These are phyloP conservation scores for Hydrolagus affinis DNA, from an alignment of 2,113 vertebrate species.

Conservation along the genomic window DNA sequence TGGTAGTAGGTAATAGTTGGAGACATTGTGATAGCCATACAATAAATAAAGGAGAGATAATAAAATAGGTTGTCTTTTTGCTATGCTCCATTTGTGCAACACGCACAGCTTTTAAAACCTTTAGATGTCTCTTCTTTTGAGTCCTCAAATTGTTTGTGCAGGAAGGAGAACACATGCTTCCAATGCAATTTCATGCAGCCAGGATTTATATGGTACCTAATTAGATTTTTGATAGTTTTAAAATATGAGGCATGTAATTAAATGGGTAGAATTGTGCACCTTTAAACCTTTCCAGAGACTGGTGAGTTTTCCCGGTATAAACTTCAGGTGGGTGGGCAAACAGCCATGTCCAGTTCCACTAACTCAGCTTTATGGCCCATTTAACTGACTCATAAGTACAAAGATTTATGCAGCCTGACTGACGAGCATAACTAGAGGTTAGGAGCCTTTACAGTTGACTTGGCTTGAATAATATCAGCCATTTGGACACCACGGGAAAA, in stretches of 20 bases:
- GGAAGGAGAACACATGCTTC: background rate
- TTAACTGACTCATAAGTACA: conserved; percentile 14
- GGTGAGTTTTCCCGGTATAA: conserved; percentile 3
- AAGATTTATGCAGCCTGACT: conserved; percentile 13
- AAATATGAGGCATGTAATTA: conserved; percentile 4
- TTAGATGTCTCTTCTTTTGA: background rate
- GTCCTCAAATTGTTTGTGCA: background rate
- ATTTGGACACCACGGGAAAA: background rate
- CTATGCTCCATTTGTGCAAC: no score
- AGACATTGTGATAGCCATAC: no score
- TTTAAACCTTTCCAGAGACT: background rate
- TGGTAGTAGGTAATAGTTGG: no score
- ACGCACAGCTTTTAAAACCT: no score
- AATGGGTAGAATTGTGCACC: background rate
- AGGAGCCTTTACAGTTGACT: background rate
- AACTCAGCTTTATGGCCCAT: conserved; percentile 14
- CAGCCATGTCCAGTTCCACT: conserved; percentile 12
- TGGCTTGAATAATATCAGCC: background rate
- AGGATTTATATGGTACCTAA: background rate
- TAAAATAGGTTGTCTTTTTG: no score
- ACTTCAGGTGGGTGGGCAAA: background rate
- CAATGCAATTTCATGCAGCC: background rate
- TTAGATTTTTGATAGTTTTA: background rate
- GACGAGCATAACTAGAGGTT: background rate
- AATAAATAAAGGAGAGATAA: no score